Base-by-base conservation (phyloP, 2,113 vertebrate genomes). In the Megaceryle torquata region DNA sequence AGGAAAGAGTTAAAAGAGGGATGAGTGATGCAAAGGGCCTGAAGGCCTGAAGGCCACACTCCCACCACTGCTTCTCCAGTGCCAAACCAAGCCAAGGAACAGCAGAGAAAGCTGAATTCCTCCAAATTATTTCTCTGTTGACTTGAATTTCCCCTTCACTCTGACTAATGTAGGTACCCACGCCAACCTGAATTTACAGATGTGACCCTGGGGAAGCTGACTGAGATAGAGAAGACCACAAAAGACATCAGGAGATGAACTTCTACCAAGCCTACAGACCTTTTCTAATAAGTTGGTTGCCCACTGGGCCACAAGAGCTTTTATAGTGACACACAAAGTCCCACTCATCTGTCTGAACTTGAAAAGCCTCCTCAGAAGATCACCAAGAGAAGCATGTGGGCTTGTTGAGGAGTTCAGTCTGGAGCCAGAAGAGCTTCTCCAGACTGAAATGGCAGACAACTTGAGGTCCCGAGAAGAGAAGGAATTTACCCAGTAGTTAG, bases 151-250 rank as follows among this genome's bases (percentile, higher is more conserved):
- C 19, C 28, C 54, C 63, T 63, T 83, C 15, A 2, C 5, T 29
- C 28, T 0, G 0, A 69, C 35, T 6, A 22, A 65, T 4, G 18
- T 5, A 43, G 1, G 28, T 7, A 46, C 11, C 39, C 60, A 6
- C 1, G 1, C 25, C 61, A 35, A 5, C 17, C 15, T 8, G 37
- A 72, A 26, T 31, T 65, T 67, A 68, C 43, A 79, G 74, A 6
- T 5, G 48, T 31, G 35, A 75, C 50, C 21, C 59, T 8, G 4
- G 26, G 15, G 39, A 43, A 70, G 10, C 7, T 4, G 17, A 53
- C 59, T 0, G 2, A 71, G 77, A n/a, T 63, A 11, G 14, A 75
- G 18, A 37, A 35, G 24, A 39, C 7, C 33, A 16, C 21, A 28
- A 5, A 51, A 29, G 13, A 28, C 53, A 31, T 5, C 18, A 37